Evolutionary conservation across 2,888 invertebrate genomes (phyloP), one percentile per base, ranked within the genome.

Genomic region (Lydus trimaculatus): DNA sequence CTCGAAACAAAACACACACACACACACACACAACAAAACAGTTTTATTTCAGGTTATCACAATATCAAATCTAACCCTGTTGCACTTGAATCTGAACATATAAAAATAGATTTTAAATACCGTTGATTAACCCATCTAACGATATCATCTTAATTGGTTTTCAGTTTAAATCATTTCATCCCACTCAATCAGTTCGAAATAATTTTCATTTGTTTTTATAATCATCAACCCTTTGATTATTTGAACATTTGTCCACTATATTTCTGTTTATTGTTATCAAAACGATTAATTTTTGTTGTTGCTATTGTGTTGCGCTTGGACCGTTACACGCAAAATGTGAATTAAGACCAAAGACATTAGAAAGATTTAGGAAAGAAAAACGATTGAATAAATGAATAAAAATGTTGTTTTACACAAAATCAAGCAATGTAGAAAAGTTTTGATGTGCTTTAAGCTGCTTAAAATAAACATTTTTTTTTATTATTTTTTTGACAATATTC

Each of bases 61-160:
- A 2, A 9, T 11, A 8, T 11, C 20, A 20, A 20, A 48, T 48
- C 48, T 48, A 48, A 48, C 48, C 48, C 48, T 20, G 20, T 48
- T 48, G 48, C 7, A 20, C 20, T 20, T 48, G 20, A 20, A 48
- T 48, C 20, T 48, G 5, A 17, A 43, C 39, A 17, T 6, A 43
- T 43, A 43, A 17, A 48, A 20, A 48, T 20, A 48, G 20, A 48
- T 48, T n/a, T 48, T 48, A 48, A 48, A 48, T 48, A 20, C 48
- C 23, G 20, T 52, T 67, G 64, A 64, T 69, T 66, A 69, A 69
- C 69, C 59, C 60, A 65, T 69, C 36, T 48, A 39, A 36, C 36
- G 70, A 70, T 70, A 70, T 67, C 64, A 67, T 70, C 70, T 70
- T 70, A 70, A 70, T 70, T 70, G 64, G 67, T 25, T 61, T 60